Evolutionary conservation across 37 sponge, comb jelly and placozoan genomes (phyloP), one percentile per base, ranked within the genome.

Genomic region (Cliona cf. orientalis): DNA sequence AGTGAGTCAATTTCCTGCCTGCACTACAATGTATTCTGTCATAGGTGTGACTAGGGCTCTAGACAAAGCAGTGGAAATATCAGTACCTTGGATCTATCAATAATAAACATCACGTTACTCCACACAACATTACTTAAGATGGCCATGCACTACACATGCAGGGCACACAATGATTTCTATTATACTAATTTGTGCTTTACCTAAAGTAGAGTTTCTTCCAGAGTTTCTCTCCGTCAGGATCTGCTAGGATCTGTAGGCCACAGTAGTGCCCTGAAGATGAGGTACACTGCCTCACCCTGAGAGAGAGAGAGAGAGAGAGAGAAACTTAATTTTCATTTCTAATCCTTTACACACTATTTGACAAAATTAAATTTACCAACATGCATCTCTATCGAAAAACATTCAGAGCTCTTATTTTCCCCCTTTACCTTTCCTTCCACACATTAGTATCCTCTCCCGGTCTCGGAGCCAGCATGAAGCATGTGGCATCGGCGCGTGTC

Each of bases 131-230:
- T 17, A 49, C 55, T 19, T 49, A 49, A 49, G 11, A 49, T 17
- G 11, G 55, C 55, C n/a, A n/a, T n/a, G 17, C 55, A 49, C 55
- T 19, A 11, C 17, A 17, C 17, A 19, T 49, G 55, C 17, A 49
- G 14, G 11, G 55, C 55, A 49, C 55, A 49, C 17, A 17, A 19
- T 49, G 14, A 19, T 11, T 49, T 49, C 55, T 17, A 19, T 19
- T 49, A 49, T 49, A 49, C 11, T n/a, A n/a, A n/a, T n/a, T n/a
- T n/a, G n/a, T n/a, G 38, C 44, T 33, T 62, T 42, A 92, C 93
- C 93, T 87, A 29, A 29, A 42, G 66, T 74, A 88, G 21, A 92
- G 85, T 45, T 88, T 87, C 69, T 92, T 88, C 93, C 93, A 92
- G 32, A 92, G 85, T 29, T 75, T 75, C 33, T 84, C 81, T 29